These are phyloP conservation scores for Peromyscus aztecus DNA, from an alignment of 2,797 vertebrate genomes.

Conservation along the genomic window DNA sequence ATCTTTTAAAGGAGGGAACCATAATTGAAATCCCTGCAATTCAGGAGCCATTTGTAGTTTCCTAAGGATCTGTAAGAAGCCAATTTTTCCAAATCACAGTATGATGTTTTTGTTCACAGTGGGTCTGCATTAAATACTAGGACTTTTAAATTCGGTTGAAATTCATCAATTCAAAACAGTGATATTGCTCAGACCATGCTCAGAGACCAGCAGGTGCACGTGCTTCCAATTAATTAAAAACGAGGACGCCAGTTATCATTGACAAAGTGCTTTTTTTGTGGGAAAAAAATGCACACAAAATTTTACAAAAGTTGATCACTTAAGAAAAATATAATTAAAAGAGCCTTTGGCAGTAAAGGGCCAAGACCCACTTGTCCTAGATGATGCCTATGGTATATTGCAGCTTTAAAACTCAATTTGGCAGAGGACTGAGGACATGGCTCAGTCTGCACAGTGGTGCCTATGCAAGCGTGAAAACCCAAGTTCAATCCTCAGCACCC, in stretches of 20 bases:
- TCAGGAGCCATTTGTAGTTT: background rate
- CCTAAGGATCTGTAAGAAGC: background rate
- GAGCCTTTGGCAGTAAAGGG: conserved; percentile 8
- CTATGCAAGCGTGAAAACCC: background rate
- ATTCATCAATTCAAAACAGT: conserved; percentile 22
- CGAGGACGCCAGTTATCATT: conserved; percentile 52
- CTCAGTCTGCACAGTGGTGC: background rate
- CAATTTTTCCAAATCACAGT: conserved; percentile 1
- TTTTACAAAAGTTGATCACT: conserved; percentile 64
- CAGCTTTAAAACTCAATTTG: conserved; percentile 57
- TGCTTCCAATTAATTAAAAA: conserved; percentile 59
- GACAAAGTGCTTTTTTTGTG: conserved; percentile 31
- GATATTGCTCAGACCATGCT: background rate
- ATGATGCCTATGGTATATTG: background rate
- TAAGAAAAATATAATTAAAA: conserved; percentile 64
- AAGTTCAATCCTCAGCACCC: background rate
- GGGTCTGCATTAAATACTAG: conserved; percentile 5
- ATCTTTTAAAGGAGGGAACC: background rate
- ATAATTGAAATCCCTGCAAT: background rate
- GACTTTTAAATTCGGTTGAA: background rate
- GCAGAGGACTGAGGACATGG: background rate
- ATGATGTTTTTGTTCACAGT: background rate
- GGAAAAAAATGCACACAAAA: conserved; percentile 14
- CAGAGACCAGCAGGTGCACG: background rate
- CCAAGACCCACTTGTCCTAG: conserved; percentile 5